Base-by-base conservation (phyloP, 1,140 invertebrate species). In the Acromyrmex echinatior region DNA sequence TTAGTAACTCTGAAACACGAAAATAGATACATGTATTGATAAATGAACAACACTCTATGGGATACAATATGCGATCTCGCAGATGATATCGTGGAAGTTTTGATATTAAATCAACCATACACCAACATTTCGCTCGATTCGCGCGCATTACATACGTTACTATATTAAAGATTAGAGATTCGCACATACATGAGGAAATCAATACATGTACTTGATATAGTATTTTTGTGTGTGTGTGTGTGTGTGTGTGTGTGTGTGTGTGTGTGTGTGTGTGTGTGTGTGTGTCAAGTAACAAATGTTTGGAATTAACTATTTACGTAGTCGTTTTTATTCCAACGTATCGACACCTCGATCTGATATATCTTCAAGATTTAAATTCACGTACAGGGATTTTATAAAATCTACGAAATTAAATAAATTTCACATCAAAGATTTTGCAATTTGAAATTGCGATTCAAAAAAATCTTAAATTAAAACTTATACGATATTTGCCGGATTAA, bases 41-140 rank as follows among this genome's bases (percentile, higher is more conserved):
- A 84, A 84, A 45, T 35, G 56, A 51, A 71, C 78, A 68, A 68
- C 80, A 74, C 25, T 16, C 66, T 25, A 58, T 18, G 35, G 53
- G 2, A 84, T 76, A 84, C 25, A 84, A 84, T 84, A 62, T 74
- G 39, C 39, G 70, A 84, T 84, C 70, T 74, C 70, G n/a, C 14
- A 16, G 39, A 45, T 39, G 80, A 84, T 84, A 84, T 21, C 25
- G n/a, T 18, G 14, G 14, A 84, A 84, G 80, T 84, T 84, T 84
- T 62, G 70, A 74, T 84, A 84, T 84, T 84, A 84, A 84, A 84
- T 84, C 80, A 62, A n/a, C 68, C 18, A 9, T 1, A 16, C 21
- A 71, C 16, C 35, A 70, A n/a, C 56, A 53, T 73, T 82, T 45
- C 53, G 53, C 39, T 45, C 18, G 16, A 0, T 45, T 73, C 6